Percentiles rank a stretch among this genome's conserved stretches.
Evolutionary conservation across 2,113 vertebrate genomes (phyloP).

Genomic region (Brevimyrus niger): DNA sequence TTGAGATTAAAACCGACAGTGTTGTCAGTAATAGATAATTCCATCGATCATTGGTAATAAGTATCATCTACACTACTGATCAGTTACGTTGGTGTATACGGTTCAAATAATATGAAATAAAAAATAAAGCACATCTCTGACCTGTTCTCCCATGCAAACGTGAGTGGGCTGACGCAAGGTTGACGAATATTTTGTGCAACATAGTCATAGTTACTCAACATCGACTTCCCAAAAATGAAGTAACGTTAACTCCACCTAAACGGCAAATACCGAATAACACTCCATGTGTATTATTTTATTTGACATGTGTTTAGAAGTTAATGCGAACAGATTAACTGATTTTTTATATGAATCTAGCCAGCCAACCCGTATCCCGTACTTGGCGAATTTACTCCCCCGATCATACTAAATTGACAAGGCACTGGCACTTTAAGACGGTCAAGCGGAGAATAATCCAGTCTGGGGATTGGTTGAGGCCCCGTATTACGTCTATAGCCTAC

Average conservation of each 20-base stretch:
- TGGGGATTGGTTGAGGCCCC: background rate
- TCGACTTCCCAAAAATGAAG: constrained; percentile 1
- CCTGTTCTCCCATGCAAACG: constrained; percentile 37
- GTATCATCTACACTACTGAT: background rate
- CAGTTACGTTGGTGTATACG: background rate
- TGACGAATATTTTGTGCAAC: constrained; percentile 21
- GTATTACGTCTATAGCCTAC: background rate
- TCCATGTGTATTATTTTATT: background rate
- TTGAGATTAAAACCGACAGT: background rate
- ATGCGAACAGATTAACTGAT: background rate
- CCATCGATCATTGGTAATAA: background rate
- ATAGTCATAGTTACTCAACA: constrained; percentile 42
- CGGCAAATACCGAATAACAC: background rate
- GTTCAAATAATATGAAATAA: background rate
- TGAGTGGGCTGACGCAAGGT: constrained; percentile 37
- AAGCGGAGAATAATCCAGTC: background rate
- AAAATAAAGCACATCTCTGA: constrained; percentile 22
- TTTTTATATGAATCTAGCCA: background rate
- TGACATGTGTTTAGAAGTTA: background rate
- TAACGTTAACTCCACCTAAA: constrained; percentile 2
- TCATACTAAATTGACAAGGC: background rate
- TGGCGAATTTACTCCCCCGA: background rate
- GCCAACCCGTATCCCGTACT: background rate
- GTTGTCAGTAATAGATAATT: background rate
- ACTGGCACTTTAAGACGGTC: background rate